Evolutionary conservation across 2,797 vertebrate genomes (phyloP).

Genomic region (Geotrypetes seraphini): DNA sequence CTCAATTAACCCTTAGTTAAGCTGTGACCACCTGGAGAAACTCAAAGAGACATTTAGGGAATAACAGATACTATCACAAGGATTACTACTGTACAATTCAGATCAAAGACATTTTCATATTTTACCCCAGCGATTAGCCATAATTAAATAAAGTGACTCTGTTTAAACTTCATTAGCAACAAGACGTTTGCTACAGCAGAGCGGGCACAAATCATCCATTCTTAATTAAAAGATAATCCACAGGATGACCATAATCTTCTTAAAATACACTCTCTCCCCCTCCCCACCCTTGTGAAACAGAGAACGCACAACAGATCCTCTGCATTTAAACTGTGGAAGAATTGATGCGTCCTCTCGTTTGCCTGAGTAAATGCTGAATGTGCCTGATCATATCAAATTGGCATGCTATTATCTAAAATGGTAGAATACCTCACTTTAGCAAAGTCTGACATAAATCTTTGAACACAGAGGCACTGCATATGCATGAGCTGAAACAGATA

Average conservation of each 20-base stretch:
- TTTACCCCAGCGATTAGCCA: conserved; percentile 86
- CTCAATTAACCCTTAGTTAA: conserved; percentile 85
- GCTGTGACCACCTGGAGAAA: conserved; percentile 76
- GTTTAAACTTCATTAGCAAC: conserved; percentile 98
- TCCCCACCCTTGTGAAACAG: conserved; percentile 51
- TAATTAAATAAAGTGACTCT: conserved; percentile 99
- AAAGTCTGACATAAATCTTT: conserved; percentile 99
- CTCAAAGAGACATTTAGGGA: conserved; percentile 74
- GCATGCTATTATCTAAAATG: conserved; percentile 98
- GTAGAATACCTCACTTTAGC: conserved; percentile 97
- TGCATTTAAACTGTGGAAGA: conserved; percentile 35
- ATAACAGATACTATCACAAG: conserved; percentile 84
- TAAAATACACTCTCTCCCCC: conserved; percentile 77
- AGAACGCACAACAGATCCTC: conserved; percentile 58
- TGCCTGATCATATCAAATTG: conserved; percentile 97
- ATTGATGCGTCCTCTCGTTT: conserved; percentile 35
- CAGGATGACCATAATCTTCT: conserved; percentile 88
- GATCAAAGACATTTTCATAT: conserved; percentile 95
- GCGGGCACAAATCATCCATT: conserved; percentile 95
- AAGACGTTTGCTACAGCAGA: conserved; percentile 91
- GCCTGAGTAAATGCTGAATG: conserved; percentile 57
- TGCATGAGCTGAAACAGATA: conserved; percentile 99
- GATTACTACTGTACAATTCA: conserved; percentile 82
- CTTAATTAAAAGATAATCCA: conserved; percentile 99
- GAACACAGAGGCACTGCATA: conserved; percentile 88